Conservation (phyloP, 1,140 invertebrate genomes). For the Stegodyphus dumicola region DNA sequence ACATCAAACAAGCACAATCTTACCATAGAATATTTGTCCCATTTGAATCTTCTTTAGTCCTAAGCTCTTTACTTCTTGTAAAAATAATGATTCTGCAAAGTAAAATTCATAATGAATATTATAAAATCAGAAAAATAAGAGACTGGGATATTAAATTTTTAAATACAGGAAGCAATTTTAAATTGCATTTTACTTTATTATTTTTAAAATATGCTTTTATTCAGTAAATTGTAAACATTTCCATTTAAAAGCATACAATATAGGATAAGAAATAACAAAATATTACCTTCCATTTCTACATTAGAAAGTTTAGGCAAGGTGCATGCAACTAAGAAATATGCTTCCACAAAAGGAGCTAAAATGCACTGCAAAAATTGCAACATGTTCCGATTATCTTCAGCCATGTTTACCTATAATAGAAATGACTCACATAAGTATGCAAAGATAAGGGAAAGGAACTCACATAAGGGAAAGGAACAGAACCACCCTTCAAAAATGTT, state of each 20-base stretch:
- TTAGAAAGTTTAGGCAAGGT: conserved; percentile 73
- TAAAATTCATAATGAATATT: too few species aligned
- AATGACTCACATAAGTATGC: too few species aligned
- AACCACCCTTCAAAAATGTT: too few species aligned
- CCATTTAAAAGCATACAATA: too few species aligned
- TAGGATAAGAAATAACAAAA: background rate
- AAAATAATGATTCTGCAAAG: conserved; percentile 70
- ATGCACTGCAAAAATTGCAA: conserved; percentile 69
- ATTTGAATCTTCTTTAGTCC: conserved; percentile 70
- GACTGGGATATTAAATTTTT: too few species aligned
- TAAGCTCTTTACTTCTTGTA: conserved; percentile 67
- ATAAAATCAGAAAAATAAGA: too few species aligned
- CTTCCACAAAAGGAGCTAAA: conserved; percentile 78
- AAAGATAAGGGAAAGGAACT: too few species aligned
- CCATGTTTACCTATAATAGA: background rate
- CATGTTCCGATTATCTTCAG: conserved; percentile 51
- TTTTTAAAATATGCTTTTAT: too few species aligned
- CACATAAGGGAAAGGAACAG: too few species aligned
- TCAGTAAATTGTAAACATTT: too few species aligned
- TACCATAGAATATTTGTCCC: conserved; percentile 77
- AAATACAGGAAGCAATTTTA: too few species aligned
- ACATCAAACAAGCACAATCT: conserved; percentile 59
- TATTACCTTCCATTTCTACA: conserved; percentile 66
- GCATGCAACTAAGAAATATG: conserved; percentile 76
- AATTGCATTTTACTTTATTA: too few species aligned